Base-by-base conservation (phyloP, 2,888 invertebrate species). In the Uloborus plumipes region DNA sequence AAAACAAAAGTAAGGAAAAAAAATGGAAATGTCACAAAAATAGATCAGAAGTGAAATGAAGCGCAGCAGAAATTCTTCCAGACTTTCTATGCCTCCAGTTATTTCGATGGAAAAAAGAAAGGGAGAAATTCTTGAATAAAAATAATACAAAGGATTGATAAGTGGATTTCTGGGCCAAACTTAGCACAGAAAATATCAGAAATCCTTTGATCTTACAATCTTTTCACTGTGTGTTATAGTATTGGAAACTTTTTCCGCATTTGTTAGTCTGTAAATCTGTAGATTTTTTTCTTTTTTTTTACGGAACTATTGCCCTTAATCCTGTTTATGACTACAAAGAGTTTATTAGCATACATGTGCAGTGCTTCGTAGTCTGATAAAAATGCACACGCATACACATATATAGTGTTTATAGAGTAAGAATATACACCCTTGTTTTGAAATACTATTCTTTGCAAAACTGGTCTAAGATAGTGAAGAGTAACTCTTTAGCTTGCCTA, bases 41-140 rank as follows among this genome's bases (percentile, higher is more conserved):
- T 62, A 69, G 61, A 76, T 76, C 76, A 69, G 53, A 61, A 76
- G 62, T 69, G 76, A 76, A 76, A 76, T 69, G 76, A 76, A 53
- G 76, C 76, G 75, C 22, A 47, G 53, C 49, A 69, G 55, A 61
- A 69, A 62, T 76, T 67, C 39, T 76, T 69, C 62, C 31, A 53
- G 67, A 53, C 62, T 62, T 76, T 76, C 69, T 69, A 76, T 69
- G 61, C 39, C 39, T 39, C 39, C 39, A 39, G 39, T 39, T 39
- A 39, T 39, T 39, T 39, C 39, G 11, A 6, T 1, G 39, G 39
- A 39, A 69, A 76, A 67, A 18, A 26, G 16, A 18, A 65, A 64
- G 31, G 31, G 62, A 39, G 47, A 18, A 62, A 76, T 26, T 18
- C 31, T 39, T 22, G n/a, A 66, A 73, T 53, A 15, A 71, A 26